Evolutionary conservation across 1,140 invertebrate genomes (phyloP).

Genomic region (Hypsibius dujardini): DNA sequence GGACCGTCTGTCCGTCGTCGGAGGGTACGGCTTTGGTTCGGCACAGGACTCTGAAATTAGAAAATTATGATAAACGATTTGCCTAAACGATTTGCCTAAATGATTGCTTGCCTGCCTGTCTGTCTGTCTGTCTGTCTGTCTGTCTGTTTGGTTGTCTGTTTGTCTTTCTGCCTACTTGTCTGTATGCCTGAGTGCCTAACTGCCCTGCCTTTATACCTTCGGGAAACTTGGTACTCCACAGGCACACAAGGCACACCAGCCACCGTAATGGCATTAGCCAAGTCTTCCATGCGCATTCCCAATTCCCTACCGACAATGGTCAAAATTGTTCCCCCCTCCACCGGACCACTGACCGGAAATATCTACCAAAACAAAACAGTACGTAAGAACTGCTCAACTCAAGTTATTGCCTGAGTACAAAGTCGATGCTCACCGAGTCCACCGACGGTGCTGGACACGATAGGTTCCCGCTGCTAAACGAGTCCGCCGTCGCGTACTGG

Average conservation of each 20-base stretch:
- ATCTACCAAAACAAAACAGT: too few relatives aligned
- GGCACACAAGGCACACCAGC: slow-evolving; percentile 70
- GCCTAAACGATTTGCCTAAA: slow-evolving; percentile 25
- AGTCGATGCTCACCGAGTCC: slow-evolving; percentile 51
- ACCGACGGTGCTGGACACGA: slow-evolving; percentile 76
- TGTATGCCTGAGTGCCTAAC: too few relatives aligned
- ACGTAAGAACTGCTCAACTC: too few relatives aligned
- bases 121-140: too few relatives aligned
- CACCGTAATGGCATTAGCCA: slow-evolving; percentile 71
- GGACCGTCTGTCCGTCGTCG: slow-evolving; percentile 26
- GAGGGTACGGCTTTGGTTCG: slow-evolving; percentile 20
- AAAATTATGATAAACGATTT: slow-evolving; percentile 43
- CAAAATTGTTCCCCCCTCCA: slow-evolving; percentile 82
- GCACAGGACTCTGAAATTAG: slow-evolving; percentile 17
- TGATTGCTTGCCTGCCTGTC: slow-evolving; percentile 29
- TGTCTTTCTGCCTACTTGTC: too few relatives aligned
- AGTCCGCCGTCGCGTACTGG: slow-evolving; percentile 59
- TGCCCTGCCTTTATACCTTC: too few relatives aligned
- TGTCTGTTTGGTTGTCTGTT: too few relatives aligned
- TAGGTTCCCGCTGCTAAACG: slow-evolving; percentile 44
- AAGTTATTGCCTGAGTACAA: too few relatives aligned
- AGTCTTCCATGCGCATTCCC: slow-evolving; percentile 70
- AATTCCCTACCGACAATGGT: slow-evolving; percentile 91
- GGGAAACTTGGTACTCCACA: slow-evolving; percentile 73
- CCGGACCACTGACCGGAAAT: slow-evolving; percentile 74